phyloP scores from a whole-genome alignment of 2,113 vertebrate species.

The Chloroceryle aenea region DNA sequence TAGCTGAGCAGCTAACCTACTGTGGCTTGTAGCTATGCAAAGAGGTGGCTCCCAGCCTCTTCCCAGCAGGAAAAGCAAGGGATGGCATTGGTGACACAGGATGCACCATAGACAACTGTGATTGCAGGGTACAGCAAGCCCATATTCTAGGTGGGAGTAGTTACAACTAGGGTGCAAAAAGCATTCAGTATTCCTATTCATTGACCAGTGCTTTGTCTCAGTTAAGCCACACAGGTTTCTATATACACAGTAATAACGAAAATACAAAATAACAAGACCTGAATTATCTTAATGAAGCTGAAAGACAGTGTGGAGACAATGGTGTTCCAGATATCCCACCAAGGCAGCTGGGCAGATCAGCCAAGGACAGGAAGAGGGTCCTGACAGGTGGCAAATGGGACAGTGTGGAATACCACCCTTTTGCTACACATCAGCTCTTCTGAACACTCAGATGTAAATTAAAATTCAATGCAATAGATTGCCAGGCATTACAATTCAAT shows the following conservation, averaged over 20 bases:
- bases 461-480: neutral
- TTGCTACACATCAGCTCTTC: neutral
- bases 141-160: neutral
- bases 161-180: neutral
- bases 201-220: neutral
- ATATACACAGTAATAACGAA: neutral
- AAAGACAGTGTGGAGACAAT: neutral
- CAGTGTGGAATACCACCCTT: neutral
- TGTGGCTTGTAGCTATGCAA: rapidly evolving
- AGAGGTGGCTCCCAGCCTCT: neutral
- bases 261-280: neutral
- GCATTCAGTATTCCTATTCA: neutral
- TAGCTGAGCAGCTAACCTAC: neutral
- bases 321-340: neutral
- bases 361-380: neutral
- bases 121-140: neutral
- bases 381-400: neutral
- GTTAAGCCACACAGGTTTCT: neutral
- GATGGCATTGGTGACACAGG: neutral
- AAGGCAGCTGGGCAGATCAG: neutral
- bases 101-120: rapidly evolving
- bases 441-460: neutral
- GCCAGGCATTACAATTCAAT: neutral
- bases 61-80: neutral
- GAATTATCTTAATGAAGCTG: neutral